Evolutionary conservation across 1,140 invertebrate species (phyloP).

Genomic region (Dysdera silvatica): DNA sequence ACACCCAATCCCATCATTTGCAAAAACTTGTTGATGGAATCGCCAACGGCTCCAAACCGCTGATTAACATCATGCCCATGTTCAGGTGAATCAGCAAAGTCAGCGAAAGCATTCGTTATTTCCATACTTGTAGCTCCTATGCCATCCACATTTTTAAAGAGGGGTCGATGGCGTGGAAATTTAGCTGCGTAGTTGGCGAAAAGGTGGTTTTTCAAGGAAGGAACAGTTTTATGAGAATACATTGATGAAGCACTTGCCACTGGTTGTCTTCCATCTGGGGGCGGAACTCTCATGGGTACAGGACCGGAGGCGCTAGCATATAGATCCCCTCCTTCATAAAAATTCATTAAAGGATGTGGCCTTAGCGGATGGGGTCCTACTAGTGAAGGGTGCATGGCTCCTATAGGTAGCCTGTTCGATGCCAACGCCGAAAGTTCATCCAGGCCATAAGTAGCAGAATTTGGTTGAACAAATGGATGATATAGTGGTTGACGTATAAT

Average conservation of each 20-base stretch:
- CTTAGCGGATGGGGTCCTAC: neutral
- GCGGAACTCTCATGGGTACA: too few relatives aligned
- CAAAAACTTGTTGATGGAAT: conserved; percentile 13
- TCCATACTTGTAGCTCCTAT: conserved; percentile 9
- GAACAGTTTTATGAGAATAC: neutral
- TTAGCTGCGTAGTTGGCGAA: neutral
- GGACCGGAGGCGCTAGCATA: neutral
- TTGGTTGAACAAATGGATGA: too few relatives aligned
- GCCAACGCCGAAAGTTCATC: too few relatives aligned
- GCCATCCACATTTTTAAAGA: conserved; percentile 14
- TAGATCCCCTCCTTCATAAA: neutral
- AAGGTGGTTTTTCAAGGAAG: neutral
- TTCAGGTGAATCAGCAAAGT: conserved; percentile 16
- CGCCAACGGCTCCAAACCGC: conserved; percentile 15
- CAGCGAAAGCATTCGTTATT: conserved; percentile 21
- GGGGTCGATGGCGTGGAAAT: conserved; percentile 10
- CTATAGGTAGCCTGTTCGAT: too few relatives aligned
- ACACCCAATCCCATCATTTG: conserved; percentile 19
- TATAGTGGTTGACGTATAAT: too few relatives aligned
- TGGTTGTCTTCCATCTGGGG: neutral
- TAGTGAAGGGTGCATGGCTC: too few relatives aligned
- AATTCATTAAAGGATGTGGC: neutral
- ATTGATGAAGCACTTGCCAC: neutral
- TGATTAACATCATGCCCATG: conserved; percentile 16
- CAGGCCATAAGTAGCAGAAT: too few relatives aligned